These are phyloP conservation scores for Sisor rabdophorus DNA, from an alignment of 2,113 vertebrate genomes.

Conservation along the genomic window DNA sequence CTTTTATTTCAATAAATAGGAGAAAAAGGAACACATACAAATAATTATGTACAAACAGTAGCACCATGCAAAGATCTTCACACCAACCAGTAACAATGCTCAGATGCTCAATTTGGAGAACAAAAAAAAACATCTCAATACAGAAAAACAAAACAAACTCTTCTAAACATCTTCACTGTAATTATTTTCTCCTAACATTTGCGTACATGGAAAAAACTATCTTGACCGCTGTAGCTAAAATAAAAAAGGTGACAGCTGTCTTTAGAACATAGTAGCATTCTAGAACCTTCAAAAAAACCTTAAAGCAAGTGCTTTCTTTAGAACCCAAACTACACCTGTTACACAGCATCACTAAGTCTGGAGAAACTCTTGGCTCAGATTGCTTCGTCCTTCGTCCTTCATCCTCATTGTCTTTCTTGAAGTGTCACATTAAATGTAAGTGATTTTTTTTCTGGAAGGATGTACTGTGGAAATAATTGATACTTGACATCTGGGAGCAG, in stretches of 20 bases:
- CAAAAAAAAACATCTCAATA: slow-evolving; percentile 27
- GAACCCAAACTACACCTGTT: not conserved
- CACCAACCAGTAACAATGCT: slow-evolving; percentile 17
- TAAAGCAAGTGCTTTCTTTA: slow-evolving; percentile 1
- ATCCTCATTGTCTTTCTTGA: not conserved
- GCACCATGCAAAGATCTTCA: slow-evolving; percentile 42
- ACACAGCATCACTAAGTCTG: not conserved
- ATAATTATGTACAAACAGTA: slow-evolving; percentile 42
- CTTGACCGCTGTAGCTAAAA: not conserved
- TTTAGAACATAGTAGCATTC: not conserved
- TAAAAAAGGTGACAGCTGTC: slow-evolving; percentile 2
- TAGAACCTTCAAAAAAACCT: slow-evolving; percentile 1
- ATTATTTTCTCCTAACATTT: not conserved
- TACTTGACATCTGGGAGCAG: not conserved
- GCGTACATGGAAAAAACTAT: not conserved
- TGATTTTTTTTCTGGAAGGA: not conserved
- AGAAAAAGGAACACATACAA: slow-evolving; percentile 31
- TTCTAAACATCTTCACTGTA: not conserved
- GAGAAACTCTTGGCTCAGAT: slow-evolving; percentile 23
- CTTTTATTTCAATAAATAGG: slow-evolving; percentile 47
- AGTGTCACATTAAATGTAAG: not conserved
- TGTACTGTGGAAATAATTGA: slow-evolving; percentile 15
- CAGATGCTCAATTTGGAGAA: slow-evolving; percentile 17
- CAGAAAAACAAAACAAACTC: slow-evolving; percentile 21
- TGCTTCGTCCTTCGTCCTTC: not conserved